These are phyloP conservation scores for Cairina moschata DNA, from an alignment of 2,113 vertebrate species.

Conservation along the genomic window DNA sequence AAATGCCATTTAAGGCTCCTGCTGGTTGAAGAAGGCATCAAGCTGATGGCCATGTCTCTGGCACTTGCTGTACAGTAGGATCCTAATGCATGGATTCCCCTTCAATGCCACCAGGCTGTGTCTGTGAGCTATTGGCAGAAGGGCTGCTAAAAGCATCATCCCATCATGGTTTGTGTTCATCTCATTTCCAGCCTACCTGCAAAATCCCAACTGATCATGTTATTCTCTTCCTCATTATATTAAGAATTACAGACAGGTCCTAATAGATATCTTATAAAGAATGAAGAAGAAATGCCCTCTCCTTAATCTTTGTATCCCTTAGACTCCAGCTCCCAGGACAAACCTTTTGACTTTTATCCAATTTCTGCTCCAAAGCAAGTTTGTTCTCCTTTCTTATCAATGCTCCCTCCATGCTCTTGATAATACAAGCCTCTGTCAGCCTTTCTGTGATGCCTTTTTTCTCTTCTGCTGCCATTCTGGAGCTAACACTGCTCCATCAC, in stretches of 20 bases:
- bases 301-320: not conserved
- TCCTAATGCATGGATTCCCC: not conserved
- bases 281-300: not conserved
- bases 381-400: not conserved
- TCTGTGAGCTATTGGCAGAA: not conserved
- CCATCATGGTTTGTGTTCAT: rapidly evolving
- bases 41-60: not conserved
- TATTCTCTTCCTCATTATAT: not conserved
- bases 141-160: not conserved
- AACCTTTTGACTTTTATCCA: not conserved
- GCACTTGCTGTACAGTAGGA: not conserved
- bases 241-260: not conserved
- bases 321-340: not conserved
- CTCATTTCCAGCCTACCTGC: not conserved
- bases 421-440: not conserved
- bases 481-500: not conserved
- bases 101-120: rapidly evolving
- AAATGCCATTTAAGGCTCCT: not conserved
- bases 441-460: not conserved
- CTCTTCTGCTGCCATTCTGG: not conserved
- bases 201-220: not conserved
- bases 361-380: rapidly evolving
- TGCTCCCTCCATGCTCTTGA: not conserved
- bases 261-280: not conserved
- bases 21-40: not conserved